phyloP scores from a whole-genome alignment of 30 jellyfish, hydroid and myxozoan species.

The Rhopilema esculentum region DNA sequence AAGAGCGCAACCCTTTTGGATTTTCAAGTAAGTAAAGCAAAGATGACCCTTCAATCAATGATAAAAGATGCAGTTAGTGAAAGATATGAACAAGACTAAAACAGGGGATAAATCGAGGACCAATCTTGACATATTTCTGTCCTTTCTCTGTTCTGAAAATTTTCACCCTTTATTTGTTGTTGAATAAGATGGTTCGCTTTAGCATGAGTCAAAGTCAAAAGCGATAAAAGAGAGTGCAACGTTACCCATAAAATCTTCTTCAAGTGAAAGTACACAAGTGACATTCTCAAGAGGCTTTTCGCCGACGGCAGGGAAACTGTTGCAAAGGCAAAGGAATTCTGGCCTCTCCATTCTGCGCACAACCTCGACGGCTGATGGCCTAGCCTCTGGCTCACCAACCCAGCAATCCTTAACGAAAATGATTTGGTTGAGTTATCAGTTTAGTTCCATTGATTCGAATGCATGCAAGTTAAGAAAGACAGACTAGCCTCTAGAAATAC shows the following conservation, averaged over 20 bases:
- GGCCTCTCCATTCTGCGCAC: conserved; percentile 62
- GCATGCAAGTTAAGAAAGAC: not conserved
- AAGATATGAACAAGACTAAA: too few species aligned
- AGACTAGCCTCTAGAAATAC: too few species aligned
- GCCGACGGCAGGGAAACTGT: conserved; percentile 63
- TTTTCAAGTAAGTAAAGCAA: too few species aligned
- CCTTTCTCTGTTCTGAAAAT: too few species aligned
- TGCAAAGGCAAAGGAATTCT: conserved; percentile 27
- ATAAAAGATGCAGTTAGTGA: too few species aligned
- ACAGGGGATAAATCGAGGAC: too few species aligned
- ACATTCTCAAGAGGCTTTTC: conserved; percentile 59
- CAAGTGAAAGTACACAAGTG: conserved; percentile 68
- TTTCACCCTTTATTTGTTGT: too few species aligned
- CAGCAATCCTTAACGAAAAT: conserved; percentile 85
- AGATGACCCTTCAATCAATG: too few species aligned
- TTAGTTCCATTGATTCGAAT: not conserved
- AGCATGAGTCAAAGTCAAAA: not conserved
- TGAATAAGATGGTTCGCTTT: not conserved
- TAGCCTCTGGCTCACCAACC: conserved; percentile 78
- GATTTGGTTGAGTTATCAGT: too few species aligned
- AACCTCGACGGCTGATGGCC: conserved; percentile 85
- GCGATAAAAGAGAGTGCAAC: not conserved
- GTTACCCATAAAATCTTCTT: conserved; percentile 21
- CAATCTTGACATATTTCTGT: too few species aligned
- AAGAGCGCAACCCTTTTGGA: not conserved